Base-by-base conservation (phyloP, 2,888 invertebrate species). In the Oligia fasciuncula region DNA sequence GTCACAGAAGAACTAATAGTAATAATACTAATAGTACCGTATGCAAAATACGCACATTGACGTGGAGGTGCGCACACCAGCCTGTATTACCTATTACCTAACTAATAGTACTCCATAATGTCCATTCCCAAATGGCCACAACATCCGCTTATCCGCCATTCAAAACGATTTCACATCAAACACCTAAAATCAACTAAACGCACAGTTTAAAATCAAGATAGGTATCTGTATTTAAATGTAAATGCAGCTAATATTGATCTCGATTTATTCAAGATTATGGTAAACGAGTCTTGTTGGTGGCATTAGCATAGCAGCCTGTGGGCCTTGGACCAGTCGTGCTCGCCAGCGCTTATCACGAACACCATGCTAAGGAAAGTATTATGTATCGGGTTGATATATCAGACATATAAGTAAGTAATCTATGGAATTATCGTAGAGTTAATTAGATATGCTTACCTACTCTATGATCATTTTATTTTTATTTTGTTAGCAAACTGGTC, bases 241-340 rank as follows among this genome's bases (percentile, higher is more conserved):
- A 81, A 81, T 75, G 23, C 49, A 66, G 35, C 23, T 68, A 73
- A 54, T 75, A 78, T 46, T 83, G 66, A 29, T 86, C 60, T 73
- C 40, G 43, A 71, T 79, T 66, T 77, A 79, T 73, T 79, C 84
- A 63, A 83, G 67, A 72, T 74, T 78, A 81, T 76, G 72, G 63
- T 82, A 81, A 78, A 73, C 71, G 43, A 76, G 65, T 80, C 77
- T 46, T 67, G 76, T 79, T 73, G 80, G 66, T 63, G 73, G 63
- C 35, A 81, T 84, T 81, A 83, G 49, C 75, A 71, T 77, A 77
- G 63, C 70, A 69, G 71, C 81, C 62, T 29, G 87, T 77, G 77
- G 78, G 51, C 87, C 87, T 87, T 86, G 87, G 76, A 49, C 57
- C 67, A 70, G 62, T 79, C 83, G 88, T 74, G 79, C 40, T 60